A percentile compares a stretch with the other conserved stretches of the same genome.
phyloP scores from a whole-genome alignment of 2,888 invertebrate species.

The Lypha dubia region DNA sequence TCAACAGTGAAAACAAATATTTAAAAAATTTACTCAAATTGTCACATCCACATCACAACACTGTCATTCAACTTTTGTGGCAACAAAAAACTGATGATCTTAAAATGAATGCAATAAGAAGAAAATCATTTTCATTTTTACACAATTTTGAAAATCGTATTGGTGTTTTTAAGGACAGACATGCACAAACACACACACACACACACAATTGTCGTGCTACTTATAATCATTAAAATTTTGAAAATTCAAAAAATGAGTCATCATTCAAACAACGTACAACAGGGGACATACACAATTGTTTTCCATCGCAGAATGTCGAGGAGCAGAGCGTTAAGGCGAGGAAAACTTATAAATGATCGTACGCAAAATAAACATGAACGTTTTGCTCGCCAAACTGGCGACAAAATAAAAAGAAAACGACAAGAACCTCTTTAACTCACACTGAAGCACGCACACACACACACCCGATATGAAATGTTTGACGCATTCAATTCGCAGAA shows the following conservation, averaged over 20 bases:
- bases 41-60: no score
- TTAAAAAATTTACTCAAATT: conserved; percentile 65
- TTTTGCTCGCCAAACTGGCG: conserved; percentile 67
- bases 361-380: conserved; percentile 56
- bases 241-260: conserved; percentile 40
- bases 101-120: conserved; percentile 26
- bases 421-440: conserved; percentile 23
- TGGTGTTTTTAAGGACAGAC: conserved; percentile 16
- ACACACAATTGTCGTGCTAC: conserved; percentile 21
- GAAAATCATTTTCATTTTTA: conserved; percentile 26
- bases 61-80: conserved; percentile 65
- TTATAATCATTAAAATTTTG: conserved; percentile 38
- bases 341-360: conserved; percentile 14
- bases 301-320: background rate
- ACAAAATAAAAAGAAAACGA: conserved; percentile 22
- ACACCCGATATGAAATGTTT: conserved; percentile 20
- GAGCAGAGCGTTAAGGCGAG: background rate
- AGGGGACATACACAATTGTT: background rate
- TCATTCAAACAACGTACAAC: conserved; percentile 11
- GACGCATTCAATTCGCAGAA: conserved; percentile 62
- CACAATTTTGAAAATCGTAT: conserved; percentile 28
- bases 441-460: conserved; percentile 32
- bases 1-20: conserved; percentile 63
- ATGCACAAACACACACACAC: background rate
- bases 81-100: conserved; percentile 26